Percentiles rank a stretch among this genome's conserved stretches.
These are phyloP conservation scores for Heteromurus nitidus DNA, from an alignment of 2,888 invertebrate genomes.

Conservation along the genomic window DNA sequence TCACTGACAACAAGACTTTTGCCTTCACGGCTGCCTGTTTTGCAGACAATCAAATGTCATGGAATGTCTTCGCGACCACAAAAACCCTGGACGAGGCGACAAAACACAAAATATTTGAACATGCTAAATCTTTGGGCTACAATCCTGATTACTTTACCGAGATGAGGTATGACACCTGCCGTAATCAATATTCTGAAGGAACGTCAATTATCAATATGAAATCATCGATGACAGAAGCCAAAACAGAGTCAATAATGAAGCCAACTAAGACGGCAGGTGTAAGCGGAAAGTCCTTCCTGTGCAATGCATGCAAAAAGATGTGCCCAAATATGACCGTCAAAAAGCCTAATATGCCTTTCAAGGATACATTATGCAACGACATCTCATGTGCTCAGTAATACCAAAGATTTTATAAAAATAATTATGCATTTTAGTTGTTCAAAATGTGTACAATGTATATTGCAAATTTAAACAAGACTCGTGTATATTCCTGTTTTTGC, in stretches of 20 bases:
- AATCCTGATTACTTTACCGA: conserved; percentile 41
- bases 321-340: conserved; percentile 4
- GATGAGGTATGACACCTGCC: conserved; percentile 43
- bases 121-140: conserved; percentile 45
- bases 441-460: too few relatives aligned
- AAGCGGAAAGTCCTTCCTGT: neutral
- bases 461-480: too few relatives aligned
- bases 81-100: conserved; percentile 48
- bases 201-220: neutral
- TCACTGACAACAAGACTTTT: conserved; percentile 56
- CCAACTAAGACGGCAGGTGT: neutral
- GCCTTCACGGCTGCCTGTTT: conserved; percentile 40
- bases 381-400: too few relatives aligned
- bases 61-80: conserved; percentile 58
- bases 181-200: neutral
- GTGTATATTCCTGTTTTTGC: too few relatives aligned
- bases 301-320: conserved; percentile 7
- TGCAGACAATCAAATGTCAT: conserved; percentile 51
- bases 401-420: neutral
- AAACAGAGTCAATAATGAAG: neutral
- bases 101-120: conserved; percentile 46
- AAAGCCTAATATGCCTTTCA: too few relatives aligned
- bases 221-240: neutral
- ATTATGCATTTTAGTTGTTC: conserved; percentile 7
- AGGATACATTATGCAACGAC: too few relatives aligned